A percentile compares a stretch with the other conserved stretches of the same genome.
Conservation (phyloP, 2,797 vertebrate species). For the Eptatretus atami region DNA sequence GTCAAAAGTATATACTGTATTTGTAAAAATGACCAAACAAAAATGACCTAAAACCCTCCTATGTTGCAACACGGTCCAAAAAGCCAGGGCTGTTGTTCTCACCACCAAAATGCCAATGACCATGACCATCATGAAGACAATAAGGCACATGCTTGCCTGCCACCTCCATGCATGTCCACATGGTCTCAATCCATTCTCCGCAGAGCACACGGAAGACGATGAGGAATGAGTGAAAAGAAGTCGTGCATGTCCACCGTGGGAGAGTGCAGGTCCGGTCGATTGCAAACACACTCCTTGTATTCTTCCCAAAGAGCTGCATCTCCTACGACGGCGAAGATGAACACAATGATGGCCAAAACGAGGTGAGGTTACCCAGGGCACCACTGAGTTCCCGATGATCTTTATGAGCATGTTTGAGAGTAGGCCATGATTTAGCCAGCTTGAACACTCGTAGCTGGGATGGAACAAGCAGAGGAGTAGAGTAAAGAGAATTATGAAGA, state of each 20-base stretch:
- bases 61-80: too few species aligned
- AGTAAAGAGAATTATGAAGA: too few species aligned
- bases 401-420: constrained; percentile 85
- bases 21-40: too few species aligned
- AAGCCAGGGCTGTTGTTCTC: constrained; percentile 13
- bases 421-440: constrained; percentile 88
- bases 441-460: constrained; percentile 81
- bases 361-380: constrained; percentile 68
- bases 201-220: constrained; percentile 79
- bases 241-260: constrained; percentile 81
- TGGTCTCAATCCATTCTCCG: constrained; percentile 92
- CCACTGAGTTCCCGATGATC: constrained; percentile 90
- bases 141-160: constrained; percentile 35
- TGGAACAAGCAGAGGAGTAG: too few species aligned
- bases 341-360: constrained; percentile 79
- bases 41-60: too few species aligned
- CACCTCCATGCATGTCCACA: constrained; percentile 94
- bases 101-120: constrained; percentile 92
- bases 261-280: constrained; percentile 24
- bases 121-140: constrained; percentile 86
- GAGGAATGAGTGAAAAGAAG: constrained; percentile 77
- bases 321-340: constrained; percentile 93
- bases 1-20: too few species aligned
- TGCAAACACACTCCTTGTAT: constrained; percentile 36
- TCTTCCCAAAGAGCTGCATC: constrained; percentile 77